A percentile compares a stretch with the other conserved stretches of the same genome.
Conservation (phyloP, 1,140 invertebrate genomes). For the fruit fly (Drosophila melanogaster) region Release_6_plus_ISO1_MT NT_033777.3:14075501-14076000, state of each 20-base stretch:
- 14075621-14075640: neutral
- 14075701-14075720: neutral
- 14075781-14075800: conserved; percentile 23
- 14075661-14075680: neutral
- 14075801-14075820: conserved; percentile 53
- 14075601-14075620: neutral
- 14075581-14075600: conserved; percentile 1
- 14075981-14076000: conserved; percentile 66
- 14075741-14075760: conserved; percentile 13
- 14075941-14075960: conserved; percentile 11
- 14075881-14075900: conserved; percentile 83
- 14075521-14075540: neutral
- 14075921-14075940: conserved; percentile 66
- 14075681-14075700: conserved; percentile 2
- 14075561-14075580: conserved; percentile 10
- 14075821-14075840: conserved; percentile 9
- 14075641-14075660: neutral
- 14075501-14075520: neutral
- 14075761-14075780: conserved; percentile 48
- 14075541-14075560: conserved; percentile 1
- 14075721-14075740: conserved; percentile 8
- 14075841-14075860: conserved; percentile 34
- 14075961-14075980: conserved; percentile 25
- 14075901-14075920: conserved; percentile 83
- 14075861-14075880: conserved; percentile 24